Conservation (phyloP, 2,888 invertebrate genomes). For the Andrena bucephala region DNA sequence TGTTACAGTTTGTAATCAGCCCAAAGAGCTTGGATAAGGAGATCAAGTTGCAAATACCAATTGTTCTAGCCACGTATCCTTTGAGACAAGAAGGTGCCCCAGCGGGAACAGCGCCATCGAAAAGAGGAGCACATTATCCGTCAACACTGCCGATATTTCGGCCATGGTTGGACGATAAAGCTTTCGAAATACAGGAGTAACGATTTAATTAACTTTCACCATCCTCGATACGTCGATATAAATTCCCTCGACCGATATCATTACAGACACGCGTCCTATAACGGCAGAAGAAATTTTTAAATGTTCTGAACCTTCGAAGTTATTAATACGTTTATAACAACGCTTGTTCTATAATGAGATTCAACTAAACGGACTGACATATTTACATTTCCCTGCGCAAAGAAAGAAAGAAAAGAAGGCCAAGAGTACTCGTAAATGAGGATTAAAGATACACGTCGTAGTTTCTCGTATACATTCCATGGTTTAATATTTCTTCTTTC, state of each 20-base stretch:
- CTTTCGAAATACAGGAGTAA: slow-evolving; percentile 85
- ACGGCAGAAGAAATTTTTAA: neutral
- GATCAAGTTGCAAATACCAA: slow-evolving; percentile 95
- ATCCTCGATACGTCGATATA: slow-evolving; percentile 11
- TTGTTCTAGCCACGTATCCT: slow-evolving; percentile 96
- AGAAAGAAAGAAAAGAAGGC: neutral
- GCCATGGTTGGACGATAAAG: slow-evolving; percentile 94
- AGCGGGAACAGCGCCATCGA: slow-evolving; percentile 88
- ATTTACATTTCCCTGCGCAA: slow-evolving; percentile 12
- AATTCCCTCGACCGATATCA: slow-evolving; percentile 11
- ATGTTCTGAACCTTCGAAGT: neutral
- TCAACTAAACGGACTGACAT: neutral
- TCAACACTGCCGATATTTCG: slow-evolving; percentile 96
- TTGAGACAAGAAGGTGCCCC: slow-evolving; percentile 89
- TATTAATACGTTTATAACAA: slow-evolving; percentile 51
- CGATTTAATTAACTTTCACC: slow-evolving; percentile 42
- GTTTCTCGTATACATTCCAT: neutral
- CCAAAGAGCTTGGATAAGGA: slow-evolving; percentile 97
- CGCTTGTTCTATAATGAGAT: slow-evolving; percentile 19
- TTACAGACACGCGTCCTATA: neutral
- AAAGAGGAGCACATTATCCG: slow-evolving; percentile 96
- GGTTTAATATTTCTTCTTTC: neutral
- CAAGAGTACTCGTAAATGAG: neutral
- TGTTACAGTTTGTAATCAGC: slow-evolving; percentile 93
- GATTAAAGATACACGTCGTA: neutral